Conservation (phyloP, 2,888 invertebrate genomes). For the Gasteruption jaculator region DNA sequence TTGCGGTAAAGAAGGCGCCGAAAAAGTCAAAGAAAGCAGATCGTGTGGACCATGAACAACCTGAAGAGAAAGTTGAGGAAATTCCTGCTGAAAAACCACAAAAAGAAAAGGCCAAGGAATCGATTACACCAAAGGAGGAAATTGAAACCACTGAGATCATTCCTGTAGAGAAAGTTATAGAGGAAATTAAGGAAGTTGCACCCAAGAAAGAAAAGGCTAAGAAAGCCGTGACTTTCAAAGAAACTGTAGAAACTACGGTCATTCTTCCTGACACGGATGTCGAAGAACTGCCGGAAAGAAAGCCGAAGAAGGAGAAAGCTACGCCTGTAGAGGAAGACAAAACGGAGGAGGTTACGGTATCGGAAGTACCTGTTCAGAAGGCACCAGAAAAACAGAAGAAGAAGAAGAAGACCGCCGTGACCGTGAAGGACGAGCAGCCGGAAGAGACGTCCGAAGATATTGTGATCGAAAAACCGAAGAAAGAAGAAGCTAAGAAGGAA, state of each 20-base stretch:
- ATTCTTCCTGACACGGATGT: conserved; percentile 11
- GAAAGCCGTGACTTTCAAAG: conserved; percentile 30
- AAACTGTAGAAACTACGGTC: conserved; percentile 25
- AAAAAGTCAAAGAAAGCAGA: conserved; percentile 26
- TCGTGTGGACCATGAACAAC: conserved; percentile 35
- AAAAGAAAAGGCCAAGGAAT: conserved; percentile 24
- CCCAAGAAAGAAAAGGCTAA: conserved; percentile 25
- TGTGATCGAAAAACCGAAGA: conserved; percentile 31
- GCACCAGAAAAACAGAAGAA: conserved; percentile 3
- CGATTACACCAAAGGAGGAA: conserved; percentile 15
- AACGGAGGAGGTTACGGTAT: conserved; percentile 12
- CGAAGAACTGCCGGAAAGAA: conserved; percentile 29
- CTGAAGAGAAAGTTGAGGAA: conserved; percentile 33
- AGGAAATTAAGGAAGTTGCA: conserved; percentile 17
- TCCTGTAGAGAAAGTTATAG: conserved; percentile 13
- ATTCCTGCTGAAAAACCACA: conserved; percentile 29
- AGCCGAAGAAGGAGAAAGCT: conserved; percentile 14
- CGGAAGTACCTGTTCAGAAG: conserved; percentile 5
- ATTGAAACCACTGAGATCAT: conserved; percentile 20
- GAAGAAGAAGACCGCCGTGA: conserved; percentile 11
- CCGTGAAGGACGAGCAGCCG: conserved; percentile 10
- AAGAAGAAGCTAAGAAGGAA: conserved; percentile 6
- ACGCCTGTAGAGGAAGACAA: conserved; percentile 13
- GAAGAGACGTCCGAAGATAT: conserved; percentile 32
- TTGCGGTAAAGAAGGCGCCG: conserved; percentile 22